Conservation (phyloP, 37 sponge, comb jelly and placozoan species). For the Hormiphora californensis region DNA sequence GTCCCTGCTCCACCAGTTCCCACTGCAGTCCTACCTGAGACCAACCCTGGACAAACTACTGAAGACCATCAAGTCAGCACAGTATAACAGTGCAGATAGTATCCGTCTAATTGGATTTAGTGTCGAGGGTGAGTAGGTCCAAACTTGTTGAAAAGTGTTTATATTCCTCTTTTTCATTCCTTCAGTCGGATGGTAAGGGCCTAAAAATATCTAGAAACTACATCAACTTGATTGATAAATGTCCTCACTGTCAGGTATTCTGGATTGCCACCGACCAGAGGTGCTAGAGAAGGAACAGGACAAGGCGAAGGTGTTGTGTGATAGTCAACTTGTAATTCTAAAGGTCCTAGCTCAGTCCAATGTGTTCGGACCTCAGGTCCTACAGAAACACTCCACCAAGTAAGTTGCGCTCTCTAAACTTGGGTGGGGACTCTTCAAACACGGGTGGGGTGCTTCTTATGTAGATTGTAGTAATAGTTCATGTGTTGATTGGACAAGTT, state of each 20-base stretch:
- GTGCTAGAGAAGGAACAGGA: conserved; percentile 44
- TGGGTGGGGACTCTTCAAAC: too few species aligned
- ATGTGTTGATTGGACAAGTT: too few species aligned
- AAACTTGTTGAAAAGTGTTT: neutral
- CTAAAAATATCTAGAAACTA: too few species aligned
- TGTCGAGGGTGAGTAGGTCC: conserved; percentile 17
- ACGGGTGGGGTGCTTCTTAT: too few species aligned
- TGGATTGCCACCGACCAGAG: conserved; percentile 50
- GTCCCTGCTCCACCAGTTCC: conserved; percentile 42
- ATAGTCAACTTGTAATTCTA: conserved; percentile 13
- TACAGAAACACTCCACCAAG: conserved; percentile 53
- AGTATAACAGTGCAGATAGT: conserved; percentile 49
- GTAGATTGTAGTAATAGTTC: too few species aligned
- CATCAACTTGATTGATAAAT: neutral
- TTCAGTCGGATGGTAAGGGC: too few species aligned
- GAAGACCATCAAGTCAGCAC: conserved; percentile 25
- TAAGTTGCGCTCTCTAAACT: too few species aligned
- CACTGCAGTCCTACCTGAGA: conserved; percentile 2
- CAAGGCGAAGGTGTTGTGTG: conserved; percentile 44
- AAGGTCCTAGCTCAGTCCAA: conserved; percentile 38
- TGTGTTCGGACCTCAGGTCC: conserved; percentile 48
- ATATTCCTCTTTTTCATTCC: too few species aligned
- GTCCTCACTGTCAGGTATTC: neutral
- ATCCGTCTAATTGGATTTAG: conserved; percentile 9
- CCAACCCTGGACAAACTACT: conserved; percentile 31